Percentiles rank a stretch among this genome's conserved stretches.
These are phyloP conservation scores for Brachionus manjavacas DNA, from an alignment of 1,140 invertebrate genomes.

Conservation along the genomic window DNA sequence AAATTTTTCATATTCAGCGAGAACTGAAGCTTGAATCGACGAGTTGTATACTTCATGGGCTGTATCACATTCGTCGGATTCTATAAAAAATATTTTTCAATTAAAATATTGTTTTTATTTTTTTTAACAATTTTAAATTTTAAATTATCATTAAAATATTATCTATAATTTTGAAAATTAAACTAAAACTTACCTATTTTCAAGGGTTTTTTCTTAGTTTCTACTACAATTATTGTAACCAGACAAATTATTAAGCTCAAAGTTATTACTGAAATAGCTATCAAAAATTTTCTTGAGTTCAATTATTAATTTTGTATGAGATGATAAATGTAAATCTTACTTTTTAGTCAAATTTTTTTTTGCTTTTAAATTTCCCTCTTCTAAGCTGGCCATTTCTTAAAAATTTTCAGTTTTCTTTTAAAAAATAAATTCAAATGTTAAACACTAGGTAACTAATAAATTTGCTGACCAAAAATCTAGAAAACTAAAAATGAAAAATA, in stretches of 20 bases:
- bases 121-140: no score
- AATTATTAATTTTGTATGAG: not conserved
- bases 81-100: not conserved
- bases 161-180: no score
- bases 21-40: not conserved
- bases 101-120: no score
- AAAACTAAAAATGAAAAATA: no score
- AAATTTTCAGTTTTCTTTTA: not conserved
- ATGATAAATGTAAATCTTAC: not conserved
- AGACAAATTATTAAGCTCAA: not conserved
- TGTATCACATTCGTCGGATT: not conserved
- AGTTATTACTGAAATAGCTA: not conserved
- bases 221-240: not conserved
- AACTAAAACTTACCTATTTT: not conserved
- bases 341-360: not conserved
- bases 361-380: not conserved
- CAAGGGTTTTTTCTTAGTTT: not conserved
- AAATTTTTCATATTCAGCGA: not conserved
- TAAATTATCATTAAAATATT: no score
- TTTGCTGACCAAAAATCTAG: no score
- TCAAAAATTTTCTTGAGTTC: not conserved
- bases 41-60: conserved; percentile 28
- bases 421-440: not conserved
- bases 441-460: no score
- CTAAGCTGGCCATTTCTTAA: not conserved